Conservation (phyloP, 2,888 invertebrate species). For the Netelia melanura region DNA sequence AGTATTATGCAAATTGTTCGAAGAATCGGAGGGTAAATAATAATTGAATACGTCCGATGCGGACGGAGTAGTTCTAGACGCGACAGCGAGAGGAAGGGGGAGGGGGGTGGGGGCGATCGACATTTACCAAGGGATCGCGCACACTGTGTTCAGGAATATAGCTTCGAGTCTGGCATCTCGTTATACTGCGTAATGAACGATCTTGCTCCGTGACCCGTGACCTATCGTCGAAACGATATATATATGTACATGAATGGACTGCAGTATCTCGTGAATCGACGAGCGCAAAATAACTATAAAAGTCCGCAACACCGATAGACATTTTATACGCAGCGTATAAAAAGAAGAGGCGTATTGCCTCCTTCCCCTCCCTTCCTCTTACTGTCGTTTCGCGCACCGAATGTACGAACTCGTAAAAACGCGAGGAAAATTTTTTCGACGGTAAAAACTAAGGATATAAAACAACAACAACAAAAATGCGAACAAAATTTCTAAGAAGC, state of each 20-base stretch:
- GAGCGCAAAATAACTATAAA: slow-evolving; percentile 30
- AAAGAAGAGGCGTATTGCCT: not conserved
- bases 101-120: not conserved
- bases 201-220: slow-evolving; percentile 49
- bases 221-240: slow-evolving; percentile 42
- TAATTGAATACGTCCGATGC: slow-evolving; percentile 36
- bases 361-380: not conserved
- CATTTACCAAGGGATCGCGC: not conserved
- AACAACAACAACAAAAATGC: not conserved
- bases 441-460: not conserved
- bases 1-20: slow-evolving; percentile 18
- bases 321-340: not conserved
- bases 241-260: slow-evolving; percentile 5
- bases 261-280: slow-evolving; percentile 35
- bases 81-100: not conserved
- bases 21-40: slow-evolving; percentile 14
- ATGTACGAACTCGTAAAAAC: not conserved
- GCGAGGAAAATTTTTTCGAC: not conserved
- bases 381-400: not conserved
- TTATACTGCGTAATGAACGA: slow-evolving; percentile 58
- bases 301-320: slow-evolving; percentile 2
- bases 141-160: not conserved
- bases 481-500: too few relatives aligned
- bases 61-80: slow-evolving; percentile 1
- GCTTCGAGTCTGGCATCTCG: slow-evolving; percentile 15